Base-by-base conservation (phyloP, 2,888 invertebrate species). In the Tetropium fuscum region DNA sequence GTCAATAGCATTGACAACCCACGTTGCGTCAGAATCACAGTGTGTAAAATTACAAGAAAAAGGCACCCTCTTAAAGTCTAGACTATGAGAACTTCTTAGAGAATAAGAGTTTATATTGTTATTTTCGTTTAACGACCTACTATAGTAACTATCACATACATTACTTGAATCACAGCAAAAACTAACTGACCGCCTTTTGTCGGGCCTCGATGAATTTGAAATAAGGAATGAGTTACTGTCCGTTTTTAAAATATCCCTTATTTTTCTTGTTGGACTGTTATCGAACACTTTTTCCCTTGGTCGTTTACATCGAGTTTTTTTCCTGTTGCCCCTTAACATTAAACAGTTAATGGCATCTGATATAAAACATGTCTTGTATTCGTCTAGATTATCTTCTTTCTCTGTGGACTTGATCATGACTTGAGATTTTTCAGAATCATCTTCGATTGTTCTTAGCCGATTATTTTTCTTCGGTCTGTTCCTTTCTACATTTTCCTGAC, bases 1-100 rank as follows among this genome's bases (percentile, higher is more conserved):
- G 71, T 89, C 88, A 74, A 85, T 87, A 0, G 91, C 90, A 74
- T 82, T 82, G 22, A 89, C 86, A 65, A 84, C 77, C 89, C 89
- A 89, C 20, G 69, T 68, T 38, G 70, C 49, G 18, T 62, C 59
- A 40, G 62, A 41, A 59, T 62, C 66, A 66, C 65, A 66, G 59
- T 49, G 53, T 27, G 55, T 34, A 22, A 60, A 63, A 48, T 64
- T 69, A 44, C 58, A 64, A 54, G 53, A 45, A 36, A 51, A 61
- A 68, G 71, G 72, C 69, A 71, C 66, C 57, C 60, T 48, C 47
- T 41, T 41, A 41, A 68, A 66, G 36, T 70, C 64, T 65, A 70
- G 60, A 64, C 69, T 72, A 64, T 60, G 66, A 3, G 69, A 70
- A 58, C 60, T 72, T 53, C 64, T 70, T 41, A 70, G 43, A 13